A percentile compares a stretch with the other conserved stretches of the same genome.
These are phyloP conservation scores for Pristionchus japonicus DNA, from an alignment of 2,888 invertebrate species.

Conservation along the genomic window DNA sequence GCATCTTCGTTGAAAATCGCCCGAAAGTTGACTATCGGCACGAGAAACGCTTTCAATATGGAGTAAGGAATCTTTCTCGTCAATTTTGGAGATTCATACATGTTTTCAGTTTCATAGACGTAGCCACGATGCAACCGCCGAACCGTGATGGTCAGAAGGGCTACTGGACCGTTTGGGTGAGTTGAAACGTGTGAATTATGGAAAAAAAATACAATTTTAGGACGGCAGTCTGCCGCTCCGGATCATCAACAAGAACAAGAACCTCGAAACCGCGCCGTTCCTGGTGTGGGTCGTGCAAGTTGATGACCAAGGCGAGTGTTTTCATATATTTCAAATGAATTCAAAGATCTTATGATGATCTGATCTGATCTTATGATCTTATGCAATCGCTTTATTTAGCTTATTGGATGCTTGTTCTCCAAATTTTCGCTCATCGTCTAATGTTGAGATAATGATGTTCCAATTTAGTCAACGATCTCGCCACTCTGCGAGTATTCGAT, in stretches of 20 bases:
- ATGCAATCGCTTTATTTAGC: too few species aligned
- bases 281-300: neutral
- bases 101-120: neutral
- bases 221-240: neutral
- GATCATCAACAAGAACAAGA: neutral
- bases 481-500: neutral
- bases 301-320: too few species aligned
- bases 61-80: neutral
- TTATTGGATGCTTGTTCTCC: too few species aligned
- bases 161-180: neutral
- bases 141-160: neutral
- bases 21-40: neutral
- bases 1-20: neutral
- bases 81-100: too few species aligned
- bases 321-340: too few species aligned
- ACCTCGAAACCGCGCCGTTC: neutral
- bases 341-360: too few species aligned
- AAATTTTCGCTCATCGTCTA: too few species aligned
- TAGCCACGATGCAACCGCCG: neutral
- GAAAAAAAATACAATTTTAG: neutral
- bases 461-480: neutral
- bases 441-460: too few species aligned
- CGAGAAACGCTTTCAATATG: neutral
- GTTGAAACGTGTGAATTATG: neutral
- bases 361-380: too few species aligned